phyloP scores from a whole-genome alignment of 2,113 vertebrate genomes.

The Pterocles gutturalis region DNA sequence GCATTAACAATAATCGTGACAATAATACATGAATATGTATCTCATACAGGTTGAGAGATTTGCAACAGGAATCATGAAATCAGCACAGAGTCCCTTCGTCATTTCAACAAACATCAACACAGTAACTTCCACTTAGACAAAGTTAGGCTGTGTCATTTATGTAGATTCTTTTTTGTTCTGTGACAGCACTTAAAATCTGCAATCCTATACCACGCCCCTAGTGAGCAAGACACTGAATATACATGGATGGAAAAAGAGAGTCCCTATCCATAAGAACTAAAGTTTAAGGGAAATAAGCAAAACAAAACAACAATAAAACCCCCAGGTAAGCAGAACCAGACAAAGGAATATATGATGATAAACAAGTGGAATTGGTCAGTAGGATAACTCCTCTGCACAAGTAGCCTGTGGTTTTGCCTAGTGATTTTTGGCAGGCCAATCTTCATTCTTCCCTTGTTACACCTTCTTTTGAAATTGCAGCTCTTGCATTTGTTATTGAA shows the following conservation, averaged over 20 bases:
- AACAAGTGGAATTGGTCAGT: not conserved
- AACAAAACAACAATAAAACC: not conserved
- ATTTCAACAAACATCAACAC: not conserved
- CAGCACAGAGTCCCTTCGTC: not conserved
- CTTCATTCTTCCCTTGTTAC: not conserved
- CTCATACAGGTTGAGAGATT: not conserved
- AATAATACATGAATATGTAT: not conserved
- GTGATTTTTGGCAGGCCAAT: not conserved
- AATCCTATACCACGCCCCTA: not conserved
- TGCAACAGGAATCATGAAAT: not conserved
- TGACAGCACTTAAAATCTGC: not conserved
- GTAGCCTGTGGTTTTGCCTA: not conserved
- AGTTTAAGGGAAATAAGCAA: not conserved
- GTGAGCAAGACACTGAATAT: not conserved
- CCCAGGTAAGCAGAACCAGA: not conserved
- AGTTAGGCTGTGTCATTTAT: not conserved
- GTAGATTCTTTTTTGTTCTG: not conserved
- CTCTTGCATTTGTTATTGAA: not conserved
- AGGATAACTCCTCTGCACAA: not conserved
- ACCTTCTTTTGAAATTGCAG: not conserved
- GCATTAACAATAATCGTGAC: not conserved
- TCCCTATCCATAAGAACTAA: not conserved
- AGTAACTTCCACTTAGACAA: not conserved
- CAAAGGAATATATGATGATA: not conserved
- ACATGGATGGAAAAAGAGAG: not conserved